These are phyloP conservation scores for Edolisoma coerulescens DNA, from an alignment of 2,113 vertebrate genomes.

Conservation along the genomic window DNA sequence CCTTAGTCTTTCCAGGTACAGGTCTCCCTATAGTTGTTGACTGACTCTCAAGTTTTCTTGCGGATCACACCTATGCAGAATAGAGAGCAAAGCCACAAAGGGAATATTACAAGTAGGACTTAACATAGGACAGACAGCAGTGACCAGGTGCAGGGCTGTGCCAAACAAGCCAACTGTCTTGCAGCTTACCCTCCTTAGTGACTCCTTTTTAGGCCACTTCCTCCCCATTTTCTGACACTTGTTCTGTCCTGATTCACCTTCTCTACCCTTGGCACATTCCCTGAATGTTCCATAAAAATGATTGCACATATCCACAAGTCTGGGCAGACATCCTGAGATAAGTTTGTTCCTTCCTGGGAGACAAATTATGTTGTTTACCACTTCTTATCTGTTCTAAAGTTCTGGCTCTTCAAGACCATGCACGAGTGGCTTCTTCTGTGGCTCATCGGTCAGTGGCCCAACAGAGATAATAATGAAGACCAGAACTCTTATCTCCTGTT, in stretches of 20 bases:
- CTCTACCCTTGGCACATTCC: background rate
- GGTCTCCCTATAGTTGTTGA: background rate
- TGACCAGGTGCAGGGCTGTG: background rate
- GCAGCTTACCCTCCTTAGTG: background rate
- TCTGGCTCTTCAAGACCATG: background rate
- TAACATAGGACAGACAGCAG: background rate
- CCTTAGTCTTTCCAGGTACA: background rate
- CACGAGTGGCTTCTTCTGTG: background rate
- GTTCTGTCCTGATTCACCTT: background rate
- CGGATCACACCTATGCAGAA: background rate
- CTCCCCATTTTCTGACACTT: accelerated
- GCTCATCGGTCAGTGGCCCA: background rate
- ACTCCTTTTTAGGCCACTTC: background rate
- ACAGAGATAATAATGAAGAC: background rate
- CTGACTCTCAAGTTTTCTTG: background rate
- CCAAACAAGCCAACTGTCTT: background rate
- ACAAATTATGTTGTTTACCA: background rate
- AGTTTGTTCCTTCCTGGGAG: background rate
- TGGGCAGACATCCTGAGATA: background rate
- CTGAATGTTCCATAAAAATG: background rate
- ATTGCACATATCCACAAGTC: background rate
- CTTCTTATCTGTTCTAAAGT: background rate
- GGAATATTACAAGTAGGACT: background rate
- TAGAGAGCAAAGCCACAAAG: background rate
- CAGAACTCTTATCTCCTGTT: background rate